Percentiles rank a stretch among this genome's conserved stretches.
Conservation (phyloP, 1,140 invertebrate species). For the Laodelphax striatellus region DNA sequence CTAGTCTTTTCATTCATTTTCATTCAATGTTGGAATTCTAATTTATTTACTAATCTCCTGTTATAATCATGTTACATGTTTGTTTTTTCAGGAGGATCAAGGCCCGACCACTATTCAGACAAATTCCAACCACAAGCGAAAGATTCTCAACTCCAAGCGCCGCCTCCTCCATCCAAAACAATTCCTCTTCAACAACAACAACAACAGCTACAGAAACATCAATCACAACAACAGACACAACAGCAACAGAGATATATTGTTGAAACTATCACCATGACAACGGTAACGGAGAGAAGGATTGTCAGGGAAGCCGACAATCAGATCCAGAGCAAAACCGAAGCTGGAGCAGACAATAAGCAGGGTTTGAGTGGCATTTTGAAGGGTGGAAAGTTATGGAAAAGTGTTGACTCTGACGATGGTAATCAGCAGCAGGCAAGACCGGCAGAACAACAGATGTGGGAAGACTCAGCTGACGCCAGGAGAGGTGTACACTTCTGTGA, state of each 20-base stretch:
- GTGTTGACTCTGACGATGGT: conserved; percentile 1
- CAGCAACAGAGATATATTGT: conserved; percentile 41
- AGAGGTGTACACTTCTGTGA: conserved; percentile 21
- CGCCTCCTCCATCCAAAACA: no score
- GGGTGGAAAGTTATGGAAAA: conserved; percentile 45
- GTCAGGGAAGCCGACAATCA: conserved; percentile 40
- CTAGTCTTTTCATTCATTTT: no score
- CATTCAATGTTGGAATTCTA: no score
- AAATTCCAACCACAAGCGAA: no score
- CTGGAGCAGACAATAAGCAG: conserved; percentile 27
- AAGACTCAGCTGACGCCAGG: conserved; percentile 23
- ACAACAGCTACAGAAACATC: no score
- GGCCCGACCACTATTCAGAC: no score
- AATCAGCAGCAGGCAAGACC: conserved; percentile 1
- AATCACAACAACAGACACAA: conserved; percentile 14
- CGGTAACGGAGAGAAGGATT: conserved; percentile 49
- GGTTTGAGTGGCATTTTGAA: conserved; percentile 42
- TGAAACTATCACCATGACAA: conserved; percentile 55
- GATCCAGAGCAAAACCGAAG: background rate
- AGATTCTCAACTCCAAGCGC: no score
- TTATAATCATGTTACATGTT: no score
- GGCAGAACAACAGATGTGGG: conserved; percentile 5
- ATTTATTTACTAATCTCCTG: no score
- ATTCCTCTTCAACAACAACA: conserved; percentile 21
- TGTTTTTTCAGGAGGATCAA: no score